phyloP scores from a whole-genome alignment of 2,113 vertebrate species.

The Podiceps cristatus region DNA sequence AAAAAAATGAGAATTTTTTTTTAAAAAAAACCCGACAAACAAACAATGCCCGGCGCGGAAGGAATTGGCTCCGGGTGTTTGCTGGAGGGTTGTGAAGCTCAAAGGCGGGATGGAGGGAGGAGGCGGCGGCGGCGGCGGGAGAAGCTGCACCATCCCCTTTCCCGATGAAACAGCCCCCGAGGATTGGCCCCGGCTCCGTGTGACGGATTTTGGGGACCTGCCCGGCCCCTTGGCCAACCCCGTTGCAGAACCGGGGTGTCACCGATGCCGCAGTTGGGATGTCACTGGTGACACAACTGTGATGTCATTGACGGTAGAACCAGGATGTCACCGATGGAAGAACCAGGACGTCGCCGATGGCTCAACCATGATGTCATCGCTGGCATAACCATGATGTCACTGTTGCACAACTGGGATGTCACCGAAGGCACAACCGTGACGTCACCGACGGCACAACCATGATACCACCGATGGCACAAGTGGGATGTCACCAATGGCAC shows the following conservation, averaged over 20 bases:
- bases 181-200: neutral
- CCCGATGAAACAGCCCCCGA: neutral
- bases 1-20: neutral
- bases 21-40: neutral
- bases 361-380: too few species aligned
- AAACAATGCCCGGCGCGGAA: neutral
- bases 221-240: neutral
- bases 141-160: neutral
- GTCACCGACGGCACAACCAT: fast-evolving
- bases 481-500: fast-evolving
- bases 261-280: too few species aligned
- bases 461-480: neutral
- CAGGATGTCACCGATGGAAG: too few species aligned
- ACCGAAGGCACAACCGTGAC: neutral
- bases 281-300: too few species aligned
- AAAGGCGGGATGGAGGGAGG: neutral
- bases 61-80: neutral
- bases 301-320: neutral
- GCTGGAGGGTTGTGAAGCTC: neutral
- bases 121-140: too few species aligned
- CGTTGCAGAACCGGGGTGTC: too few species aligned
- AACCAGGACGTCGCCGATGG: too few species aligned
- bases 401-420: too few species aligned
- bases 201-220: neutral
- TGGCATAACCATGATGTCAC: too few species aligned